Conservation (phyloP, 2,113 vertebrate genomes). For the Nansenia antarctica region DNA sequence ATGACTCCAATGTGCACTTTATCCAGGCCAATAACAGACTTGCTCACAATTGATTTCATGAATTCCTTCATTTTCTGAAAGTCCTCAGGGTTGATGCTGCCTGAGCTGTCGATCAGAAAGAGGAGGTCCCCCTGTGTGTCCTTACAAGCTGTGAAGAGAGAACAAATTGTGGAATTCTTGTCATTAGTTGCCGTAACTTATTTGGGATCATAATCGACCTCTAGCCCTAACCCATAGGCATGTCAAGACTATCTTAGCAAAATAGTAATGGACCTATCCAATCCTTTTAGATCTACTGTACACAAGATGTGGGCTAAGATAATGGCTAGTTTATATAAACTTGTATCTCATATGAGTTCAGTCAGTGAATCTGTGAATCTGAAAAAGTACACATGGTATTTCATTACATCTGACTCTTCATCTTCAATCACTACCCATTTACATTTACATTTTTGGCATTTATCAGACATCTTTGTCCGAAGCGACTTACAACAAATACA, state of each 20-base stretch:
- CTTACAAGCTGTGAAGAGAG: slow-evolving; percentile 73
- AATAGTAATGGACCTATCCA: too few relatives aligned
- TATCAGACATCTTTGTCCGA: too few relatives aligned
- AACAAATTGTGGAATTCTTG: not conserved
- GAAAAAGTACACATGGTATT: not conserved
- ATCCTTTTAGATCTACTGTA: too few relatives aligned
- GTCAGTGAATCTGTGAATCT: too few relatives aligned
- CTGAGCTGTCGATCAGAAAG: slow-evolving; percentile 84
- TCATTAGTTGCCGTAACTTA: not conserved
- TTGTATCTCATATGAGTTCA: too few relatives aligned
- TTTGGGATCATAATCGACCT: not conserved
- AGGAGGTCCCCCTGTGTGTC: slow-evolving; percentile 77
- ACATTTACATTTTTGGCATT: too few relatives aligned
- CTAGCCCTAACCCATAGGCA: not conserved
- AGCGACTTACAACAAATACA: too few relatives aligned
- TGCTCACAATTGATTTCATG: slow-evolving; percentile 69
- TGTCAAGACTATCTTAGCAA: too few relatives aligned
- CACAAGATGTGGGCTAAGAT: too few relatives aligned
- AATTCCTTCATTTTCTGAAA: slow-evolving; percentile 82
- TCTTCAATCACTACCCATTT: too few relatives aligned
- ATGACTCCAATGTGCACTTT: slow-evolving; percentile 78
- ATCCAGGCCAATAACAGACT: slow-evolving; percentile 58
- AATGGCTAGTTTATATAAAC: too few relatives aligned
- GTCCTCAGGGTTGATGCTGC: slow-evolving; percentile 68
- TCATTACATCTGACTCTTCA: too few relatives aligned